Percentiles rank a stretch among this genome's conserved stretches.
phyloP scores from a whole-genome alignment of 2,113 vertebrate genomes.

The Cyanocitta stelleri region DNA sequence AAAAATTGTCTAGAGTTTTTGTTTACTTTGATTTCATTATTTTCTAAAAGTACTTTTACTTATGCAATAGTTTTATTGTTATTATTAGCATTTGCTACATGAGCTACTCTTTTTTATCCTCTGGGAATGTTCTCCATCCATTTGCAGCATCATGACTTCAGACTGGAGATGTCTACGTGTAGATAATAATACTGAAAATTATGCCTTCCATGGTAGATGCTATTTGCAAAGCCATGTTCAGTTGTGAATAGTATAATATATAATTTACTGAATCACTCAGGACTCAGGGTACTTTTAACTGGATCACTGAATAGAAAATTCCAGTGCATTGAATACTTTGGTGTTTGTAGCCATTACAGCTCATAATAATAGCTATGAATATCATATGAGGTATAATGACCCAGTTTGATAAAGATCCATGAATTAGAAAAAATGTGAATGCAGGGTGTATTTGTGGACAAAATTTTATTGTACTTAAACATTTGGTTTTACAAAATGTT shows the following conservation, averaged over 20 bases:
- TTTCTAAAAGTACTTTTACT: background rate
- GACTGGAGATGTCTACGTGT: background rate
- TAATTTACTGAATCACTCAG: background rate
- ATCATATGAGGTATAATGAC: background rate
- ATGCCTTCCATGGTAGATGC: background rate
- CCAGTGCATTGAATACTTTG: background rate
- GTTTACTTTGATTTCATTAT: background rate
- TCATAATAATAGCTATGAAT: background rate
- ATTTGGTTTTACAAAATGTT: background rate
- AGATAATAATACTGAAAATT: background rate
- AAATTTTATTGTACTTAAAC: background rate
- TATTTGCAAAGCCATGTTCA: background rate
- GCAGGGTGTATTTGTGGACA: background rate
- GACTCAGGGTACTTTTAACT: background rate
- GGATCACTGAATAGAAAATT: background rate
- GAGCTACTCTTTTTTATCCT: background rate
- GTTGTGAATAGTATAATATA: background rate
- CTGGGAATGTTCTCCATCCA: background rate
- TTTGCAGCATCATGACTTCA: background rate
- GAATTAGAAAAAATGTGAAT: background rate
- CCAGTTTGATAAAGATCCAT: background rate
- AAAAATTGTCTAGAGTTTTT: background rate
- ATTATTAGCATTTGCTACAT: background rate
- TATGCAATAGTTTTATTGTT: background rate
- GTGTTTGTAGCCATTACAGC: background rate